A percentile compares a stretch with the other conserved stretches of the same genome.
These are phyloP conservation scores for Drosophila obscura DNA, from an alignment of 1,140 invertebrate species.

Conservation along the genomic window DNA sequence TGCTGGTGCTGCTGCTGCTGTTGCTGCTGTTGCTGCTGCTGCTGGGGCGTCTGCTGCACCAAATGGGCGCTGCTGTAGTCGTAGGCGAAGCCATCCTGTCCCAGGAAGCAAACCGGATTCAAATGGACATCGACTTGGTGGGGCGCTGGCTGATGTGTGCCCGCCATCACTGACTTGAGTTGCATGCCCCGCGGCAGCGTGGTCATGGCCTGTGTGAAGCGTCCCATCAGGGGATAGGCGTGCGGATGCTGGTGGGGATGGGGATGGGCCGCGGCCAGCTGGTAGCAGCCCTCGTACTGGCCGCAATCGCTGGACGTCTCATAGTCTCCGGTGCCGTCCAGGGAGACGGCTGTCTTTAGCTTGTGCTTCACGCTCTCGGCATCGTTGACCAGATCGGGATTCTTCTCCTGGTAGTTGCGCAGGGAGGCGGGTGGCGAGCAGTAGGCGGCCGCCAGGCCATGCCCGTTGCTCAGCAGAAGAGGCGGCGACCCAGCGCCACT, in stretches of 20 bases:
- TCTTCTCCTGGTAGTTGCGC: slow-evolving; percentile 87
- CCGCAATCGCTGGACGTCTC: slow-evolving; percentile 78
- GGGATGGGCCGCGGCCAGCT: slow-evolving; percentile 51
- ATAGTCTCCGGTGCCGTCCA: slow-evolving; percentile 81
- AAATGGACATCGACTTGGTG: slow-evolving; percentile 88
- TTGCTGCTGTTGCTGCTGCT: slow-evolving; percentile 30
- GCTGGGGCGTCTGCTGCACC: slow-evolving; percentile 64
- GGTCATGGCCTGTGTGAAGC: slow-evolving; percentile 84
- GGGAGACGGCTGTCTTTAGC: slow-evolving; percentile 85
- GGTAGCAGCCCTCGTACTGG: slow-evolving; percentile 83
- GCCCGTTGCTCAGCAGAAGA: slow-evolving; percentile 55
- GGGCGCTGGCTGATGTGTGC: slow-evolving; percentile 81
- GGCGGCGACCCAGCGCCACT: slow-evolving; percentile 63
- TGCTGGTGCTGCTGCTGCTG: slow-evolving; percentile 51
- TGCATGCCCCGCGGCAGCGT: slow-evolving; percentile 85
- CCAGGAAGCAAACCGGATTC: slow-evolving; percentile 88
- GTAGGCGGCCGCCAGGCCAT: slow-evolving; percentile 60
- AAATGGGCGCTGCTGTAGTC: slow-evolving; percentile 88
- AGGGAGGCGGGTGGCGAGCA: slow-evolving; percentile 82
- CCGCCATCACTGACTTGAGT: slow-evolving; percentile 57
- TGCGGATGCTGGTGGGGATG: slow-evolving; percentile 21
- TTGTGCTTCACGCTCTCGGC: slow-evolving; percentile 88
- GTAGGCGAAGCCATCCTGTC: slow-evolving; percentile 90
- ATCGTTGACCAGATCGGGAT: slow-evolving; percentile 91
- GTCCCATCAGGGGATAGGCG: slow-evolving; percentile 61